Percentiles rank a stretch among this genome's conserved stretches.
These are phyloP conservation scores for Drosophila nikananu DNA, from an alignment of 1,140 invertebrate species.

Conservation along the genomic window DNA sequence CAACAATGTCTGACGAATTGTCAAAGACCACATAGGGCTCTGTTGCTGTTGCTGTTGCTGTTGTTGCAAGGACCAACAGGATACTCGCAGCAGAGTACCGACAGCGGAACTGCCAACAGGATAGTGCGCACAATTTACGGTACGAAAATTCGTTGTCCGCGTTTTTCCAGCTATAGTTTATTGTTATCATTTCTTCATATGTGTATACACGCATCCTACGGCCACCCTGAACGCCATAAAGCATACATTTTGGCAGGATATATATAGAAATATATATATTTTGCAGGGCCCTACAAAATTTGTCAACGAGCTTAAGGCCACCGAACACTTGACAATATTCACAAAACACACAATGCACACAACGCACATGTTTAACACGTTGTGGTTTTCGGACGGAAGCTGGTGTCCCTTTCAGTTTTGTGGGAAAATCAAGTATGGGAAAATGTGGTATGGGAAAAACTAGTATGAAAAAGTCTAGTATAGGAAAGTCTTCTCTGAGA, in stretches of 20 bases:
- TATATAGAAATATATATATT: not conserved
- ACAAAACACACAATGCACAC: constrained; percentile 4
- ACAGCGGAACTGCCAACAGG: constrained; percentile 33
- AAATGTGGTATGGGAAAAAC: not conserved
- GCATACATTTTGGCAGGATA: constrained; percentile 32
- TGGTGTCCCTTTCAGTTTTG: constrained; percentile 5
- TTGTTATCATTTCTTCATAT: constrained; percentile 71
- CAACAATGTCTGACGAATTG: constrained; percentile 78
- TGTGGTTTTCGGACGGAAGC: constrained; percentile 13
- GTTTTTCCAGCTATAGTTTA: constrained; percentile 57
- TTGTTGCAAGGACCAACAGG: constrained; percentile 38
- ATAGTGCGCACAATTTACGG: constrained; percentile 69
- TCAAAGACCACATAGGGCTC: constrained; percentile 62
- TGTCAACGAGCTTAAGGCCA: constrained; percentile 50
- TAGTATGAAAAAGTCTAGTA: not conserved
- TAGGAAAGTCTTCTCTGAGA: not conserved
- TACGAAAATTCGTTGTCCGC: constrained; percentile 48
- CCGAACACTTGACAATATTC: constrained; percentile 31
- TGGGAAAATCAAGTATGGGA: not conserved
- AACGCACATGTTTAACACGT: constrained; percentile 5
- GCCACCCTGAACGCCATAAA: constrained; percentile 7
- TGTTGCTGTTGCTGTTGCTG: constrained; percentile 41
- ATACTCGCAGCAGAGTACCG: not conserved
- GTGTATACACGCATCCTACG: not conserved
- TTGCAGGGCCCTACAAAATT: constrained; percentile 10